A percentile compares a stretch with the other conserved stretches of the same genome.
Conservation (phyloP, 2,797 vertebrate genomes). For the Petrocephalus sullivani region DNA sequence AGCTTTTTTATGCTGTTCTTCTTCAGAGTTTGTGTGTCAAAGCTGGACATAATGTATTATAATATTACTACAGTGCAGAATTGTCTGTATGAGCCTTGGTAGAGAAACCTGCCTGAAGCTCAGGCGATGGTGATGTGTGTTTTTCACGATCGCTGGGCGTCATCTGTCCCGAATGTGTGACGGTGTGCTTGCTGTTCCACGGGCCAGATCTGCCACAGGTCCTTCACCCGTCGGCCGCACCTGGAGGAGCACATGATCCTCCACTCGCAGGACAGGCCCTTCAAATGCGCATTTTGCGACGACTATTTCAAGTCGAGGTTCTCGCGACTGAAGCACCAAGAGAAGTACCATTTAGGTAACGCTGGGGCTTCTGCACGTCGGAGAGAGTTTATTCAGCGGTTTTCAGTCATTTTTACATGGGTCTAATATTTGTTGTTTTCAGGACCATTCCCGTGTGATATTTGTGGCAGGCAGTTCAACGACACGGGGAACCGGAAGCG, state of each 20-base stretch:
- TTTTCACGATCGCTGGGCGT: not conserved
- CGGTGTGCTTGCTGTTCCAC: not conserved
- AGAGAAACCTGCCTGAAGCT: not conserved
- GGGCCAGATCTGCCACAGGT: slow-evolving; percentile 86
- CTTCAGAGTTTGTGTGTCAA: not conserved
- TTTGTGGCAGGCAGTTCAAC: slow-evolving; percentile 96
- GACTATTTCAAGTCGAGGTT: slow-evolving; percentile 95
- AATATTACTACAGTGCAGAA: not conserved
- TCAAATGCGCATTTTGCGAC: slow-evolving; percentile 94
- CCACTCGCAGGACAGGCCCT: slow-evolving; percentile 92
- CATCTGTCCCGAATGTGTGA: not conserved
- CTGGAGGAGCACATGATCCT: slow-evolving; percentile 97
- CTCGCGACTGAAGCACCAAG: slow-evolving; percentile 91
- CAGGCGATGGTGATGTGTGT: slow-evolving; percentile 44
- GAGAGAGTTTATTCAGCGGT: not conserved
- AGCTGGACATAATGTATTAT: not conserved
- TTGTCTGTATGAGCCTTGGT: not conserved
- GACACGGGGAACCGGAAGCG: slow-evolving; percentile 93
- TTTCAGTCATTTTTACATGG: not conserved
- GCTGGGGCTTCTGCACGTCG: not conserved
- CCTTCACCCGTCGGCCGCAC: slow-evolving; percentile 88
- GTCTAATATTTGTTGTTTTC: not conserved
- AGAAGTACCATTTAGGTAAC: slow-evolving; percentile 92
- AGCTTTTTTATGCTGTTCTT: not conserved
- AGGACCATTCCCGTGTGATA: slow-evolving; percentile 97